phyloP scores from a whole-genome alignment of 2,888 invertebrate species.

The Laspeyria flexula region DNA sequence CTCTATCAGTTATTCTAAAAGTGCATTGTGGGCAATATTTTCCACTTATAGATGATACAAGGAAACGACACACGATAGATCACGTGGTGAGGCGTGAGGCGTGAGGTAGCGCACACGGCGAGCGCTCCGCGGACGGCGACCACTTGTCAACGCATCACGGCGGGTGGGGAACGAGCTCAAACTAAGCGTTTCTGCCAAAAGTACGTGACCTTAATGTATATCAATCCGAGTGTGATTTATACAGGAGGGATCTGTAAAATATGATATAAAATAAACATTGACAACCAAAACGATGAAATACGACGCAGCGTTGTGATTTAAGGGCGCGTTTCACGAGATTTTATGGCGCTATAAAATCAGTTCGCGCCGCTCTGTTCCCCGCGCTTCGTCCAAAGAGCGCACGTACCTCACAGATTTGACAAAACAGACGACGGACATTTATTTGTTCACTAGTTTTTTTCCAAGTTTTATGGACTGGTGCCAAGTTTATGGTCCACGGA shows the following conservation, averaged over 20 bases:
- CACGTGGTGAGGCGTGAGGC: conserved; percentile 28
- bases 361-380: conserved; percentile 59
- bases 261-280: conserved; percentile 87
- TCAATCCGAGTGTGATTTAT: conserved; percentile 83
- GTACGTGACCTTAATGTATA: conserved; percentile 85
- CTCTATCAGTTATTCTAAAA: conserved; percentile 28
- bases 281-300: conserved; percentile 86
- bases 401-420: conserved; percentile 84
- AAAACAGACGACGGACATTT: conserved; percentile 84
- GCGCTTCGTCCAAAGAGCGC: conserved; percentile 57
- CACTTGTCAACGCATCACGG: conserved; percentile 67
- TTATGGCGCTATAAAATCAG: conserved; percentile 85
- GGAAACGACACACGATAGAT: conserved; percentile 36
- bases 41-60: conserved; percentile 31
- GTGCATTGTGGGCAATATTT: conserved; percentile 40
- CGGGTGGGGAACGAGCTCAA: conserved; percentile 50
- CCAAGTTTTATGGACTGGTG: conserved; percentile 82
- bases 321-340: conserved; percentile 84
- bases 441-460: conserved; percentile 82
- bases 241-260: conserved; percentile 83
- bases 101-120: conserved; percentile 34
- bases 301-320: conserved; percentile 83
- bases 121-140: conserved; percentile 35
- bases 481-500: conserved; percentile 79
- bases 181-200: conserved; percentile 81